These are phyloP conservation scores for Lepidocolaptes lacrymiger DNA, from an alignment of 2,797 vertebrate genomes.

Conservation along the genomic window DNA sequence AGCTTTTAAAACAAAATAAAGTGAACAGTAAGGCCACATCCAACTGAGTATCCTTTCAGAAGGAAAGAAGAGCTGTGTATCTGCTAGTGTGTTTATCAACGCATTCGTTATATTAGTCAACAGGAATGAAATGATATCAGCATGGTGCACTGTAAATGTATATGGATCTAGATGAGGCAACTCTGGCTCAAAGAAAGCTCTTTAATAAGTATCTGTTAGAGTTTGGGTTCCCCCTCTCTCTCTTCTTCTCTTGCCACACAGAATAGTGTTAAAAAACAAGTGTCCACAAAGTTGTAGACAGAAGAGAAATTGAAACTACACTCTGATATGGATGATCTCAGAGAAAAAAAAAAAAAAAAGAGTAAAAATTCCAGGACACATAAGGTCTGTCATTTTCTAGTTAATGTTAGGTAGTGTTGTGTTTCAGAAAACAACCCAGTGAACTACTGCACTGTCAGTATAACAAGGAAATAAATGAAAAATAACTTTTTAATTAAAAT, in stretches of 20 bases:
- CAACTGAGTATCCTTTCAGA: not conserved
- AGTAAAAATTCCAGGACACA: not conserved
- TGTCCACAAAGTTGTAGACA: not conserved
- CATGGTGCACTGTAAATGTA: not conserved
- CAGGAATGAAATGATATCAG: not conserved
- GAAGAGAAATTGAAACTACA: not conserved
- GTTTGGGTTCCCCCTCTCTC: not conserved
- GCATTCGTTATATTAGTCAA: not conserved
- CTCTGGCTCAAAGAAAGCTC: not conserved
- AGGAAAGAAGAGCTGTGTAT: not conserved
- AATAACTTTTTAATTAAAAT: not conserved
- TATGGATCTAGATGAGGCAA: not conserved
- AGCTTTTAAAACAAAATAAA: not conserved
- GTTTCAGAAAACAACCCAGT: not conserved
- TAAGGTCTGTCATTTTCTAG: not conserved
- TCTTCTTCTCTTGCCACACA: not conserved
- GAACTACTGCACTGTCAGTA: not conserved
- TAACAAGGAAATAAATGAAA: conserved; percentile 3
- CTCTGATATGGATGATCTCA: not conserved
- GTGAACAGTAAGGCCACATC: not conserved
- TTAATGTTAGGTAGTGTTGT: not conserved
- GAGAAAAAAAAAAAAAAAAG: not conserved
- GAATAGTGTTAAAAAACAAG: not conserved
- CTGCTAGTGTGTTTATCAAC: not conserved
- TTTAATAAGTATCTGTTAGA: not conserved